Conservation (phyloP, 2,888 invertebrate genomes). For the Mythimna ferrago region DNA sequence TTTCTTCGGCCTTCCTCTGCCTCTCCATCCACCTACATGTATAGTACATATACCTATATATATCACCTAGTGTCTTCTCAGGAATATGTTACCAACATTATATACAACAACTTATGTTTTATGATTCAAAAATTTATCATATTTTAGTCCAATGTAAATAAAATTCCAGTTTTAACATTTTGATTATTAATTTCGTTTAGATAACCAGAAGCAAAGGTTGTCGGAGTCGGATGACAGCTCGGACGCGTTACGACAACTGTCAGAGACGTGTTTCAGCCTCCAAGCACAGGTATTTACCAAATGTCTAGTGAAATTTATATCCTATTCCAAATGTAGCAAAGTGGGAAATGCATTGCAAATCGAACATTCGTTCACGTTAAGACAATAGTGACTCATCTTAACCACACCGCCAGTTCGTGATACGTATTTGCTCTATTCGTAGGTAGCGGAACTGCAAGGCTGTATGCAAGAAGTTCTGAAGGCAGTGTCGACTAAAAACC, state of each 20-base stretch:
- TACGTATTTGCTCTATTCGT: slow-evolving; percentile 1
- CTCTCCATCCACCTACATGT: no score
- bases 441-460: slow-evolving; percentile 95
- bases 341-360: background rate
- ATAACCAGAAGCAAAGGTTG: slow-evolving; percentile 75
- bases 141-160: no score
- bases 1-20: no score
- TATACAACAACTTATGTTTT: no score
- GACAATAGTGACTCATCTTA: no score
- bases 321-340: background rate
- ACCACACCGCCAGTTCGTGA: background rate
- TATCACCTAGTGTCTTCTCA: no score
- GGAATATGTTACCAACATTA: no score
- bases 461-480: slow-evolving; percentile 95
- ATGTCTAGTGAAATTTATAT: background rate
- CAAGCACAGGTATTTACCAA: slow-evolving; percentile 92
- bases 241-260: slow-evolving; percentile 93
- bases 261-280: slow-evolving; percentile 94
- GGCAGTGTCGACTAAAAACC: slow-evolving; percentile 89
- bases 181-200: slow-evolving; percentile 60
- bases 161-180: no score
- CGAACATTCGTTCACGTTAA: no score
- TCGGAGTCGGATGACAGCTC: slow-evolving; percentile 78
- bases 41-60: no score
- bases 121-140: no score